These are phyloP conservation scores for Centropus bengalensis DNA, from an alignment of 2,113 vertebrate genomes.

Conservation along the genomic window DNA sequence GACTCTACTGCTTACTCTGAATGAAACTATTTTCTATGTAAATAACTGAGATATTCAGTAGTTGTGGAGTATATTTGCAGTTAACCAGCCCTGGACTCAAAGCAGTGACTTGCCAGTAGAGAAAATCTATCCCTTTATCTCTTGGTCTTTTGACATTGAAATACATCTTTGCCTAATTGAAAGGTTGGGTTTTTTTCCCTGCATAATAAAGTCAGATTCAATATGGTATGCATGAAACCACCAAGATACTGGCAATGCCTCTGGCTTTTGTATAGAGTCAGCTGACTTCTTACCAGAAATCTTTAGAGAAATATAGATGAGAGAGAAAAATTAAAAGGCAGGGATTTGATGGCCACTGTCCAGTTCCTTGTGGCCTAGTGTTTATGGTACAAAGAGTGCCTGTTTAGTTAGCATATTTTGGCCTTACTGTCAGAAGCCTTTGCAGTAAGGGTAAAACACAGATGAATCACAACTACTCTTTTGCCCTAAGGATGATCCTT, in stretches of 20 bases:
- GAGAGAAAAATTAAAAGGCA: conserved; percentile 62
- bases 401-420: conserved; percentile 61
- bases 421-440: conserved; percentile 53
- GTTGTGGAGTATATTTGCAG: background rate
- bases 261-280: conserved; percentile 66
- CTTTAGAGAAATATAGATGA: conserved; percentile 68
- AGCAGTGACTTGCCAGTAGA: background rate
- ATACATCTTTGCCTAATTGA: background rate
- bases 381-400: conserved; percentile 70
- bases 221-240: conserved; percentile 56
- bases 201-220: conserved; percentile 34
- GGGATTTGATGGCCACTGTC: conserved; percentile 62
- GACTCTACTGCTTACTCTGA: background rate
- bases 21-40: background rate
- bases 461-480: conserved; percentile 58
- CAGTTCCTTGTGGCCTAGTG: conserved; percentile 66
- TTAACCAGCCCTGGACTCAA: background rate
- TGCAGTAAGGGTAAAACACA: conserved; percentile 44
- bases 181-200: background rate
- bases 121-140: background rate
- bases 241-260: conserved; percentile 51
- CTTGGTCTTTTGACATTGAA: background rate
- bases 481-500: conserved; percentile 53
- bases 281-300: conserved; percentile 69
- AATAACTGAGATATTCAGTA: background rate